Evolutionary conservation across 2,113 vertebrate species (phyloP), one percentile per base, ranked within the genome.

Genomic region (Mugil cephalus): DNA sequence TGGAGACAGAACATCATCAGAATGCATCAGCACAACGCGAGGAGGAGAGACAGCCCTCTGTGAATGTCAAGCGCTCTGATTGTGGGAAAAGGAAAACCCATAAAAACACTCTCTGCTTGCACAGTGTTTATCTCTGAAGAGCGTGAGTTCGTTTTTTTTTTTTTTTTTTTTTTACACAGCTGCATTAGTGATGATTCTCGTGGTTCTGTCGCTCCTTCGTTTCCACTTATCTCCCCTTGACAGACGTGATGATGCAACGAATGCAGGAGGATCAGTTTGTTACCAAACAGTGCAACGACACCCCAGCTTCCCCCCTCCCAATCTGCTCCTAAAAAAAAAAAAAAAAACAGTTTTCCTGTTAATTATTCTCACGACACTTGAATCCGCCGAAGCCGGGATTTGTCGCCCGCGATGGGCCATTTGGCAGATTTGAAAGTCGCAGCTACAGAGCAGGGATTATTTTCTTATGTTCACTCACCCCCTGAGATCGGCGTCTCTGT

Each of bases 231-330:
- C 53, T 39, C n/a, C 17, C n/a, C 1, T 4, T 40, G 4, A 48
- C 51, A 39, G 30, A n/a, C 39, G 52, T n/a, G 48, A 45, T 35
- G 46, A 40, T 11, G 56, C 10, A 1, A 39, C 50, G 53, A 74
- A 56, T 64, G 66, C 69, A 43, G 59, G 51, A 11, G 53, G 70
- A 82, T 82, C 62, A 52, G 67, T 91, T 84, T 80, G 76, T 88
- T 81, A 54, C 74, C 61, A 48, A 88, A 83, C 79, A 79, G 53
- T 74, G 70, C 82, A 83, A 81, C 77, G 87, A 73, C 51, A 67
- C 67, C 60, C 56, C 11, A 39, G 43, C 48, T 67, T 63, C 63
- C 59, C 24, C 24, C 24, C 24, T 5, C 5, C 24, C 24, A 18
- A 63, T 35, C 24, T 0, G 2, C 55, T 35, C 45, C 17, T 24